Evolutionary conservation across 2,113 vertebrate species (phyloP).

Genomic region (Muscicapa adusta): DNA sequence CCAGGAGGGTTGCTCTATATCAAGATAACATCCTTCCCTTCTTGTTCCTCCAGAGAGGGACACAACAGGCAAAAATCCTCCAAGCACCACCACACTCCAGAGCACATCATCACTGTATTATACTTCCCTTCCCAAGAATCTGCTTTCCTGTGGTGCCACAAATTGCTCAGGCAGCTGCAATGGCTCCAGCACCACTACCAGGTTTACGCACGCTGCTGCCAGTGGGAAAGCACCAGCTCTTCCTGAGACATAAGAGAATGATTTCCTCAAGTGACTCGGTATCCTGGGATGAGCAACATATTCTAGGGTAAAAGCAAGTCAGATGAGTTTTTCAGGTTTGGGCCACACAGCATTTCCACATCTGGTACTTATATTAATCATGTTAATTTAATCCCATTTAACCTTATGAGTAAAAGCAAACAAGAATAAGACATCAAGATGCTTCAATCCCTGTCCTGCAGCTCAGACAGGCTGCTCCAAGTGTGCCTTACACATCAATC

Average conservation of each 20-base stretch:
- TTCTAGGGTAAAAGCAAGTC: neutral
- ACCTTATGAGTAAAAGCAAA: neutral
- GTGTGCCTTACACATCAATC: neutral
- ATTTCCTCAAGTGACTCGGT: neutral
- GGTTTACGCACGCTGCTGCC: neutral
- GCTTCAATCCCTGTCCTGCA: neutral
- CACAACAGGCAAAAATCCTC: neutral
- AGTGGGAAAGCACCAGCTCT: neutral
- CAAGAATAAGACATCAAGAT: neutral
- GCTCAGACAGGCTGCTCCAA: neutral
- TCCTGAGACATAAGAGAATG: neutral
- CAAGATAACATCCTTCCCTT: neutral
- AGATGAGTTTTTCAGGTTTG: neutral
- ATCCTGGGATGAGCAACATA: neutral
- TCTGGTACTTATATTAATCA: neutral
- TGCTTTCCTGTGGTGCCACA: neutral
- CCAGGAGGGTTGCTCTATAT: neutral
- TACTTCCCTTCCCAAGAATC: neutral
- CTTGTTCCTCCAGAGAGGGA: neutral
- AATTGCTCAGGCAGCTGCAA: neutral
- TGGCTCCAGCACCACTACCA: accelerated
- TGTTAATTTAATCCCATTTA: constrained; percentile 12
- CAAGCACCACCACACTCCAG: neutral
- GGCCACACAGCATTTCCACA: neutral
- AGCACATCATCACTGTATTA: neutral